Evolutionary conservation across 2,797 vertebrate species (phyloP).

Genomic region (Gobionotothen gibberifrons): DNA sequence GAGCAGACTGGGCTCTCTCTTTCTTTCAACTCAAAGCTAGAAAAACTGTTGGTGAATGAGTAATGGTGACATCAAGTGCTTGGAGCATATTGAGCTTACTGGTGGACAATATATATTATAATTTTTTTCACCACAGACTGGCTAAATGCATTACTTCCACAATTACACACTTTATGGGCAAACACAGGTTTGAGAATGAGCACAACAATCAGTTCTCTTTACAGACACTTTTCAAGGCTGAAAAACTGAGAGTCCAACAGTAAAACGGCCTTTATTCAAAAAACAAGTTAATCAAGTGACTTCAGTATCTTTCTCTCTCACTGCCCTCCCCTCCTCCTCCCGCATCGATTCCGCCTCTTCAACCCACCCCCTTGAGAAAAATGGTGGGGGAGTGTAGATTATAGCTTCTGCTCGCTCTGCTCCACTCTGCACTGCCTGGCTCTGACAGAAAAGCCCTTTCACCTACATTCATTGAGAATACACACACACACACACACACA

Average conservation of each 20-base stretch:
- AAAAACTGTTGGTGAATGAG: neutral
- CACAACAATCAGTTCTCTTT: neutral
- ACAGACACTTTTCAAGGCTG: neutral
- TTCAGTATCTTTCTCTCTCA: conserved; percentile 25
- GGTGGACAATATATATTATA: neutral
- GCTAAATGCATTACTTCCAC: neutral
- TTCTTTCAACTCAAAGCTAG: too few relatives aligned
- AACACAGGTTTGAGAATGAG: neutral
- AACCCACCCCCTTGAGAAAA: conserved; percentile 31
- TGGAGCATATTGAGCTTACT: neutral
- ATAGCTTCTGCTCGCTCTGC: conserved; percentile 64
- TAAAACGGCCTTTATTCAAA: conserved; percentile 28
- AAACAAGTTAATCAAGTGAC: conserved; percentile 38
- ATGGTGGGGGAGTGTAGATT: conserved; percentile 67
- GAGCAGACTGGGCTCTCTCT: too few relatives aligned
- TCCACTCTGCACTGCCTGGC: conserved; percentile 64
- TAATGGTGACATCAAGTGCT: neutral
- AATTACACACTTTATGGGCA: neutral
- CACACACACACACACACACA: conserved; percentile 17
- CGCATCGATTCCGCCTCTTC: conserved; percentile 41
- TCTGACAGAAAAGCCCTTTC: conserved; percentile 77
- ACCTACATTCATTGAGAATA: conserved; percentile 71
- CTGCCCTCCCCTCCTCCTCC: conserved; percentile 33
- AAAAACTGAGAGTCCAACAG: conserved; percentile 17
- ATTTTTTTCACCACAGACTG: neutral